A percentile compares a stretch with the other conserved stretches of the same genome.
These are phyloP conservation scores for Crenichthys baileyi DNA, from an alignment of 2,797 vertebrate species.

Conservation along the genomic window DNA sequence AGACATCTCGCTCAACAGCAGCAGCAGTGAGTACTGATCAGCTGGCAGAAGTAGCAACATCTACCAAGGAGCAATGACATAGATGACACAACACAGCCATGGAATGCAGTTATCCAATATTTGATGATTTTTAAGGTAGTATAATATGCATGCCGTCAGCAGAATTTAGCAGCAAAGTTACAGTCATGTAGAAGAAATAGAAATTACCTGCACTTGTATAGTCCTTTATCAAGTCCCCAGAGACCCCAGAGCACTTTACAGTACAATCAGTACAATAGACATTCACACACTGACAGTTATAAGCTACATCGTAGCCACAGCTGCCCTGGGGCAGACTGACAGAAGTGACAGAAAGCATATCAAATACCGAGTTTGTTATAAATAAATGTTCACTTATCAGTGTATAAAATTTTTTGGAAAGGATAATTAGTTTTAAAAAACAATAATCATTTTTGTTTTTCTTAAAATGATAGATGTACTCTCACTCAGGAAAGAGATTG, in stretches of 20 bases:
- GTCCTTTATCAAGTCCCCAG: too few relatives aligned
- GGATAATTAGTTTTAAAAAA: too few relatives aligned
- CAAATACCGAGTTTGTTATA: background rate
- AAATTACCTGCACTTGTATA: too few relatives aligned
- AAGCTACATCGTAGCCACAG: too few relatives aligned
- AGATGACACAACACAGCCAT: background rate
- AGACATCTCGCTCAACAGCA: constrained; percentile 29
- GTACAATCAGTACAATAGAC: too few relatives aligned
- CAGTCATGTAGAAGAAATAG: background rate
- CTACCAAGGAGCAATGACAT: background rate
- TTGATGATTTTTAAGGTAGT: background rate
- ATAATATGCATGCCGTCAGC: background rate
- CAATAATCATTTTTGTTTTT: background rate
- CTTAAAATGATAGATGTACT: background rate
- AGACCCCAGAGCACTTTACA: too few relatives aligned
- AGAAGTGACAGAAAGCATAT: background rate
- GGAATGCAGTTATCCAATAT: background rate
- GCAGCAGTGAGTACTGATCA: constrained; percentile 21
- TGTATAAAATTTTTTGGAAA: background rate
- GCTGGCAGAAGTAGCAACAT: constrained; percentile 3
- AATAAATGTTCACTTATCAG: background rate
- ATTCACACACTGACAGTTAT: too few relatives aligned
- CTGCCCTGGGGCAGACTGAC: too few relatives aligned
- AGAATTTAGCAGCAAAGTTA: background rate
- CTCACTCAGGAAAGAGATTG: background rate